Evolutionary conservation across 2,113 vertebrate species (phyloP), one percentile per base, ranked within the genome.

Genomic region (Stigmatopora nigra): DNA sequence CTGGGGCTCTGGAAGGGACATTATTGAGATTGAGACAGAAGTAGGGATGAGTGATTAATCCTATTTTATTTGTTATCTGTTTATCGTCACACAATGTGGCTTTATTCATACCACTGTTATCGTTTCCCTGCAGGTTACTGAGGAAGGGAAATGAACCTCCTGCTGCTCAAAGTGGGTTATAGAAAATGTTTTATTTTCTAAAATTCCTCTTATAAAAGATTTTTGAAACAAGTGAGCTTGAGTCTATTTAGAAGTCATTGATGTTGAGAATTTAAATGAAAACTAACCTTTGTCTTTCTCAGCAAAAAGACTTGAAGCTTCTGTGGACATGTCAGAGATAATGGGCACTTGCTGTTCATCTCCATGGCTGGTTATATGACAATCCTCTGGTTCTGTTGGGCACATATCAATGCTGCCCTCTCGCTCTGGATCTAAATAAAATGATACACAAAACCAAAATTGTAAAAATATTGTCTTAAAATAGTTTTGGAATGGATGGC

Each of bases 331-430:
- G 41, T 62, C 64, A 69, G 62, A 56, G 63, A 68, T 63, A 14
- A 68, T 38, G 9, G 85, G 86, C 19, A 89, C 87, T 68, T 89
- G 86, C 75, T 90, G 88, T 49, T 89, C 87, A 0, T 69, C 46
- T 0, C 79, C 77, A 65, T 61, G n/a, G 10, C 64, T 61, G 64
- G 67, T 17, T n/a, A 44, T 4, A 63, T 22, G 44, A 62, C 68
- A 69, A 65, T 68, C 71, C 25, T 51, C 71, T 63, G 76, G 69
- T 64, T 78, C 66, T 25, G 58, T 64, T 63, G n/a, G 65, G 70
- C 69, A 73, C 12, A 45, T 25, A 11, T 78, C 65, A 64, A 71
- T 31, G 47, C 44, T 45, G 64, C 1, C 7, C 22, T 68, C 77
- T 63, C 73, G 70, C 44, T 66, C 59, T 38, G 48, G 65, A 19